Evolutionary conservation across 2,797 vertebrate genomes (phyloP).

Genomic region (Avahi laniger): DNA sequence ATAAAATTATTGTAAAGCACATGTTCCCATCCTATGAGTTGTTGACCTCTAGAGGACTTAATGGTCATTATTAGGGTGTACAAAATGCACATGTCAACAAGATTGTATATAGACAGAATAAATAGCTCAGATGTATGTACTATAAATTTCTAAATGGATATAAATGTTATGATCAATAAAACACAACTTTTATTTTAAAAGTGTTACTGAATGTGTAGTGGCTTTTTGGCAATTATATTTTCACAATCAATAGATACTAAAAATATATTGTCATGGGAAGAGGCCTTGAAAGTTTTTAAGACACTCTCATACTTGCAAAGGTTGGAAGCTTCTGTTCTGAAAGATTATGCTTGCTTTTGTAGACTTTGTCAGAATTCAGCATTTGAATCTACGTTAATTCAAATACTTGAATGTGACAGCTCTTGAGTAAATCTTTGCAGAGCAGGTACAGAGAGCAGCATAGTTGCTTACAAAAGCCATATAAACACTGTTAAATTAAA

Average conservation of each 20-base stretch:
- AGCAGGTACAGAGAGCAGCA: background rate
- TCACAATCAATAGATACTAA: constrained; percentile 4
- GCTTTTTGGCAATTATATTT: constrained; percentile 39
- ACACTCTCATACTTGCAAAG: background rate
- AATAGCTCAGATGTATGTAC: background rate
- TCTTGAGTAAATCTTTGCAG: background rate
- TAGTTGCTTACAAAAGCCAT: background rate
- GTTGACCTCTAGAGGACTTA: background rate
- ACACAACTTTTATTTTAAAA: background rate
- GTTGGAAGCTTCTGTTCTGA: background rate
- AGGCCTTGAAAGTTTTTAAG: background rate
- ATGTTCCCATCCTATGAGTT: background rate
- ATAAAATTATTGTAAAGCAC: background rate
- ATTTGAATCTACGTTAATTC: background rate
- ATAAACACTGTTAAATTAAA: background rate
- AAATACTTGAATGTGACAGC: background rate
- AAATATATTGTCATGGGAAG: background rate
- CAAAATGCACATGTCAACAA: background rate
- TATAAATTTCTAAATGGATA: constrained; percentile 21
- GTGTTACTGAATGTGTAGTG: background rate
- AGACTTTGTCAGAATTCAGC: background rate
- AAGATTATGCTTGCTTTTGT: constrained; percentile 28
- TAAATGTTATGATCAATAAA: constrained; percentile 1
- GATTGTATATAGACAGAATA: background rate
- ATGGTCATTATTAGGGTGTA: background rate